Base-by-base conservation (phyloP, 2,113 vertebrate species). In the Strix aluco region DNA sequence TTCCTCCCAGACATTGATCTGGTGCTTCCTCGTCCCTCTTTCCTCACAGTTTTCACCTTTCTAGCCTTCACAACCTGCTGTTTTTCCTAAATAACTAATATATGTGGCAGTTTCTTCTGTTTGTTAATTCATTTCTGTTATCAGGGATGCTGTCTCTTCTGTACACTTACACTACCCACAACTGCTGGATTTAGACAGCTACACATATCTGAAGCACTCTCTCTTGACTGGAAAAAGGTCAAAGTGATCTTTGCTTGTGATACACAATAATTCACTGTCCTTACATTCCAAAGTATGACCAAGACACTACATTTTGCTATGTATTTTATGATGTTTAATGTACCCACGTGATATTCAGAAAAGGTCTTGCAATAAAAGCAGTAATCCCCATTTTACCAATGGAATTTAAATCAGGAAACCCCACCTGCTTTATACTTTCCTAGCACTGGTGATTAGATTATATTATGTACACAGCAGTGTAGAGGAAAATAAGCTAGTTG, bases 361-460 rank as follows among this genome's bases (percentile, higher is more conserved):
- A 93, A 97, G 84, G 38, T 95, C 91, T 94, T 85, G 81, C 26
- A 66, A 75, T 73, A 94, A 96, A 95, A 95, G 70, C 66, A 85
- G 51, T 51, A 93, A 92, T 80, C 54, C 32, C 5, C 25, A 38
- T 66, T 91, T 86, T 74, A 81, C 59, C 87, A 52, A 52, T 66
- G 72, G 55, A 95, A 90, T 95, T 92, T 94, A 69, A 88, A 77
- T 71, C 90, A 93, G 70, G 84, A 80, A 86, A 88, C 20, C 40
- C 34, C 46, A 97, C 52, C 38, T 74, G 59, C 80, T 95, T 81
- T 65, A 29, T 51, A 83, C 46, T 77, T 97, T 32, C 40, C 29
- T 71, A n/a, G 54, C 66, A 61, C 1, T 77, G 26, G 5, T 86
- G 54, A 81, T 65, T 32, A 57, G 57, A 63, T 69, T 73, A 27